Base-by-base conservation (phyloP, 2,888 invertebrate species). In the Plagodis dolabraria region DNA sequence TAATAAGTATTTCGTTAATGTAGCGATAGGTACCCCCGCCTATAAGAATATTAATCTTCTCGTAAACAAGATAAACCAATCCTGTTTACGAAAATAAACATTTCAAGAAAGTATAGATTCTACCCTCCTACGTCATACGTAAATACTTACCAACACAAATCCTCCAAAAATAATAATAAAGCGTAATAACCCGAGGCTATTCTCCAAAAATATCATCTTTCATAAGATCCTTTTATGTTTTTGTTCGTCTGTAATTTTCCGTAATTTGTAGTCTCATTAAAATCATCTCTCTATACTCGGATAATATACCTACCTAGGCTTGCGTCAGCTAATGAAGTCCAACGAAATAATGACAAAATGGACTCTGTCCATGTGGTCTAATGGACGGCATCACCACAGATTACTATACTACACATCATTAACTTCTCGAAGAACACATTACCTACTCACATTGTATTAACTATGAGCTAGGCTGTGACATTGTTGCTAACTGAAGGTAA, bases 291-390 rank as follows among this genome's bases (percentile, higher is more conserved):
- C 40, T 44, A 54, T 34, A 43, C 44, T 36, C 45, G 34, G 45
- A 56, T 49, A 46, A 56, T 56, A n/a, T n/a, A n/a, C n/a, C n/a
- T n/a, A n/a, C n/a, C n/a, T n/a, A 56, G 36, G 33, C 45, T 33
- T 40, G 51, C 50, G 51, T 57, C 57, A 51, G 43, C 46, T 51
- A 51, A 51, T 47, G 57, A 57, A 57, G 42, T 46, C 47, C 22
- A 51, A 34, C 46, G 50, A 33, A 55, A 34, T 55, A 49, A 56
- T 44, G 49, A 51, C 45, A 47, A 47, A 51, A 57, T 42, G 46
- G 38, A 49, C 12, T n/a, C 22, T 10, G 55, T n/a, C 22, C 45
- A 34, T 12, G 45, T 50, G 56, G 44, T 9, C 33, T 48, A 34
- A 33, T 43, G 47, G 40, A 33, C 40, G 4, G 11, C 48, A 22